Evolutionary conservation across 2,113 vertebrate species (phyloP).

Genomic region (Etia nguti): DNA sequence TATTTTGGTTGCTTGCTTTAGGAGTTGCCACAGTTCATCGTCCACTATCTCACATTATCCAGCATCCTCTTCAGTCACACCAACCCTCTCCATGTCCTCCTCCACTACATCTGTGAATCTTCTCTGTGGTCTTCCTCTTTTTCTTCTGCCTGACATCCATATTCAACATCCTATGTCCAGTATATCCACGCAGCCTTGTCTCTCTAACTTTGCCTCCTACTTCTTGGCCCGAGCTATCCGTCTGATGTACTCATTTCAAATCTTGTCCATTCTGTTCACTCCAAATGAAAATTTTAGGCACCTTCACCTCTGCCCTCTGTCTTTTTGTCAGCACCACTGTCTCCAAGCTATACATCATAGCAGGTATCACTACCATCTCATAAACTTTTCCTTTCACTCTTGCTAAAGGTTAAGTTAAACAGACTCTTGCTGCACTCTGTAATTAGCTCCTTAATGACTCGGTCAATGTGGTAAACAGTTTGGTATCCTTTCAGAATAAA

Average conservation of each 20-base stretch:
- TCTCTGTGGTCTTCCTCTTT: background rate
- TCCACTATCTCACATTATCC: background rate
- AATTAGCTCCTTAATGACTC: background rate
- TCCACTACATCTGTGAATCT: background rate
- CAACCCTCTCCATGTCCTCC: background rate
- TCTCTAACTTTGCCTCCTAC: background rate
- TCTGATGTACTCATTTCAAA: background rate
- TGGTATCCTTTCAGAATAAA: background rate
- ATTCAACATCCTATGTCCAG: background rate
- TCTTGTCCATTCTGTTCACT: background rate
- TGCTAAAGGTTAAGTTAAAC: background rate
- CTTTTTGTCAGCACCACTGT: background rate
- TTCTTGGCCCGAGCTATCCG: background rate
- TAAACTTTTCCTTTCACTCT: background rate
- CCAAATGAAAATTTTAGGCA: too few relatives aligned
- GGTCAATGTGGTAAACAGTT: background rate
- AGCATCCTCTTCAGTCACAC: background rate
- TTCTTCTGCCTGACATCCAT: background rate
- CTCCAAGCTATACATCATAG: background rate
- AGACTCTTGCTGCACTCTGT: background rate
- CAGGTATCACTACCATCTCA: background rate
- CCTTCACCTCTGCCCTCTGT: background rate
- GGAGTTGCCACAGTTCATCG: background rate
- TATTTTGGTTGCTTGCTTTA: fast-evolving
- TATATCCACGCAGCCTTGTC: background rate